These are phyloP conservation scores for Perca flavescens DNA, from an alignment of 2,113 vertebrate species.

Conservation along the genomic window DNA sequence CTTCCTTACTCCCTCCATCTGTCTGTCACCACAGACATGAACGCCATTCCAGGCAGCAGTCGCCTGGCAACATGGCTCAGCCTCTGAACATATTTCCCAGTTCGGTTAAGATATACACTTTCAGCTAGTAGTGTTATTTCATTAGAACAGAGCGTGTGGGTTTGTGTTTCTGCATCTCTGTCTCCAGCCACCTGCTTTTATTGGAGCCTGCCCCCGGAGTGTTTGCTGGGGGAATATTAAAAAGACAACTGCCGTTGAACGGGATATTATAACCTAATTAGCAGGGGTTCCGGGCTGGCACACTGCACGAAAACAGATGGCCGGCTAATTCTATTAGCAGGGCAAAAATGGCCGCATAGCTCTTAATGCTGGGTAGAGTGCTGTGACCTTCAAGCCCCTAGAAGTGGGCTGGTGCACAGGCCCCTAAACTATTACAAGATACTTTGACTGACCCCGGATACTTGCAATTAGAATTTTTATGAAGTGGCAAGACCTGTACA, in stretches of 20 bases:
- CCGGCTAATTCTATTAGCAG: constrained; percentile 86
- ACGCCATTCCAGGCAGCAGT: constrained; percentile 81
- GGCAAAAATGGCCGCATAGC: constrained; percentile 78
- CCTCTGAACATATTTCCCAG: constrained; percentile 84
- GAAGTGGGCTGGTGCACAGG: constrained; percentile 63
- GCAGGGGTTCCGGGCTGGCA: constrained; percentile 85
- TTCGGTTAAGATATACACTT: constrained; percentile 82
- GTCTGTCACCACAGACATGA: constrained; percentile 73
- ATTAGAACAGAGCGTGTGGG: constrained; percentile 77
- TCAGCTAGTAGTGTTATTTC: constrained; percentile 79
- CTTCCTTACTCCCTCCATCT: constrained; percentile 77
- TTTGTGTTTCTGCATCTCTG: constrained; percentile 75
- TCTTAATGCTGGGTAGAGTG: constrained; percentile 71
- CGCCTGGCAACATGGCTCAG: constrained; percentile 86
- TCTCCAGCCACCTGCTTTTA: constrained; percentile 82
- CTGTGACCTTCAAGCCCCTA: constrained; percentile 83
- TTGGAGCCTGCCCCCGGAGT: constrained; percentile 80
- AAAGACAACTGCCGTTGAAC: constrained; percentile 80
- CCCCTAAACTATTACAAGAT: constrained; percentile 56
- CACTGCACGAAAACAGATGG: constrained; percentile 85
- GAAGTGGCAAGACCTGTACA: background rate
- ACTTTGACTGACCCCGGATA: constrained; percentile 61
- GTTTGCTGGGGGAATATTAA: constrained; percentile 85
- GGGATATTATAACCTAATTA: constrained; percentile 89
- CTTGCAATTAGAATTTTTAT: constrained; percentile 29